These are phyloP conservation scores for Tigriopus californicus DNA, from an alignment of 2,888 invertebrate species.

Conservation along the genomic window DNA sequence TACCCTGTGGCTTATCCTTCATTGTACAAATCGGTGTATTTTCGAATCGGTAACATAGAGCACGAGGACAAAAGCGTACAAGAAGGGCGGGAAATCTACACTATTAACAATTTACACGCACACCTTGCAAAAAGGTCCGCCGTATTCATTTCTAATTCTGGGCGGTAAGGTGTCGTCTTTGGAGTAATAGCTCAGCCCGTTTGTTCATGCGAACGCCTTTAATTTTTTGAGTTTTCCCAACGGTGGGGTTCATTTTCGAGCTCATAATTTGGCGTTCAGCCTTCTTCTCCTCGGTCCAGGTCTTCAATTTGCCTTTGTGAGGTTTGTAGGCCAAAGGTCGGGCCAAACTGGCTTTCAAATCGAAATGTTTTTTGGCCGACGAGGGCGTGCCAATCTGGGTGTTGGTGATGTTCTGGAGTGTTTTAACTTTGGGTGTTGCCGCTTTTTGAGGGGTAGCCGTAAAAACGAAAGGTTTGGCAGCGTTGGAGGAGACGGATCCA, in stretches of 20 bases:
- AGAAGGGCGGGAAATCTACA: no score
- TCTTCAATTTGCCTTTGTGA: constrained; percentile 5
- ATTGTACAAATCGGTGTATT: no score
- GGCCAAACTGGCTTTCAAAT: constrained; percentile 3
- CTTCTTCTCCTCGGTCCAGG: constrained; percentile 1
- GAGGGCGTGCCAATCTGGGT: not conserved
- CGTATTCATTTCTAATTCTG: not conserved
- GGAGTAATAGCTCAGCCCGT: constrained; percentile 7
- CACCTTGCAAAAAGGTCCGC: no score
- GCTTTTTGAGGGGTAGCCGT: not conserved
- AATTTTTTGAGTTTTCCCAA: not conserved
- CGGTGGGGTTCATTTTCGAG: not conserved
- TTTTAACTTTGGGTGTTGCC: no score
- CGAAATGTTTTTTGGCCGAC: not conserved
- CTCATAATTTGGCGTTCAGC: not conserved
- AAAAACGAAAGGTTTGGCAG: not conserved
- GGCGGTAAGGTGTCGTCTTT: not conserved
- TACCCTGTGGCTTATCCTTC: no score
- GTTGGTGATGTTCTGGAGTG: not conserved
- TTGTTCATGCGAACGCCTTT: constrained; percentile 13
- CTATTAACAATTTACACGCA: no score
- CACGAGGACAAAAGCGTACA: no score
- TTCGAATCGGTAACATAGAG: no score
- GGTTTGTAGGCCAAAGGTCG: constrained; percentile 11
- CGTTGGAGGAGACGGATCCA: not conserved